Conservation (phyloP, 1,140 invertebrate genomes). For the Archivesica marissinica region DNA sequence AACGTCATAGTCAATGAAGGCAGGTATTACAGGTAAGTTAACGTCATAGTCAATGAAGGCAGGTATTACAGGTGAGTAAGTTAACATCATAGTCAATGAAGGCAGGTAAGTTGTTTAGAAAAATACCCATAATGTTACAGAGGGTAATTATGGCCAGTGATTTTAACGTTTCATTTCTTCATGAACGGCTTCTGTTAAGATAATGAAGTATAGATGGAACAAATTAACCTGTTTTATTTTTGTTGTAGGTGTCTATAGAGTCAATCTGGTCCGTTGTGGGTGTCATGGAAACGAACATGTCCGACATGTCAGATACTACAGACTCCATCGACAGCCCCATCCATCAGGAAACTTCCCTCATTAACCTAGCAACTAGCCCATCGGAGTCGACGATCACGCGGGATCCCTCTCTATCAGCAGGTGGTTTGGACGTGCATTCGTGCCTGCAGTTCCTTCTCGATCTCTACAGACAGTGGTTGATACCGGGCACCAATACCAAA, state of each 20-base stretch:
- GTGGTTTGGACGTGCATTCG: slow-evolving; percentile 90
- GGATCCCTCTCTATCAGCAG: slow-evolving; percentile 50
- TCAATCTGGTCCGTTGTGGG: slow-evolving; percentile 83
- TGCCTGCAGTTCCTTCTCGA: slow-evolving; percentile 94
- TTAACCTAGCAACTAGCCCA: slow-evolving; percentile 42
- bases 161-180: no score
- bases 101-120: no score
- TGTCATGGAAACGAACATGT: slow-evolving; percentile 70
- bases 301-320: slow-evolving; percentile 76
- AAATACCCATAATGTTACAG: no score
- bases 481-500: slow-evolving; percentile 84
- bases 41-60: no score
- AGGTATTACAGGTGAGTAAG: no score
- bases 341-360: slow-evolving; percentile 36
- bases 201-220: no score
- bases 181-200: no score
- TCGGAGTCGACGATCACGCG: slow-evolving; percentile 54
- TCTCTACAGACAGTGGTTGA: slow-evolving; percentile 91
- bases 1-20: no score
- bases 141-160: no score
- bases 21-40: no score
- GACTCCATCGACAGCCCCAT: slow-evolving; percentile 76
- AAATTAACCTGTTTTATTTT: no score
- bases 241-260: slow-evolving; percentile 82
- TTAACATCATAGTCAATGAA: no score